Base-by-base conservation (phyloP, 2,888 invertebrate species). In the Rhingia campestris region DNA sequence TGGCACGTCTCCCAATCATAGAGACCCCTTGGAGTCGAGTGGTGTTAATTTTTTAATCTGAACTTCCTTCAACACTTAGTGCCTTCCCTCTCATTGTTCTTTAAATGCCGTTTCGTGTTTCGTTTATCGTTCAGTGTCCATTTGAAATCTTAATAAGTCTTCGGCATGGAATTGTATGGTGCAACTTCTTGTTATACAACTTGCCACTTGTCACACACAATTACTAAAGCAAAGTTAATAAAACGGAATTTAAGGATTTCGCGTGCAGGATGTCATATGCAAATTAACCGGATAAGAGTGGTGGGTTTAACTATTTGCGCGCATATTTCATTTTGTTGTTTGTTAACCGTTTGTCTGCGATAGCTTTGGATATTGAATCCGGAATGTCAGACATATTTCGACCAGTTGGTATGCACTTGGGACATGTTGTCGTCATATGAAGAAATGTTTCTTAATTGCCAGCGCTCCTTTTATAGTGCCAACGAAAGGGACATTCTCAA, bases 101-200 rank as follows among this genome's bases (percentile, higher is more conserved):
- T 56, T 56, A 56, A 56, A 56, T 12, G 37, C n/a, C 49, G 6
- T 33, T 56, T 56, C 56, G 37, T 56, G 56, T 33, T 4, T 22
- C 45, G 12, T 4, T 22, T 22, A 22, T n/a, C 49, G 12, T 10
- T 56, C 33, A 56, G 30, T 33, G 14, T 35, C 7, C 7, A 14
- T 12, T 56, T 56, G 9, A 56, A 56, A 56, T 56, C 56, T 56
- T 37, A 56, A 56, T 56, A 56, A 56, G 37, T 37, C 12, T 33
- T 12, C 32, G 22, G 32, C 56, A 56, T 56, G 37, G 33, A 10
- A 56, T 6, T 56, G 45, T 22, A 2, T 22, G 22, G 49, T 37
- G 32, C 12, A 56, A 56, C 12, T 56, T 56, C 56, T 37, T 56
- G 33, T 32, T 53, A 12, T 35, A 33, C 35, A 6, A 41, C 39